Base-by-base conservation (phyloP, 2,888 invertebrate genomes). In the Campoplex capitator region DNA sequence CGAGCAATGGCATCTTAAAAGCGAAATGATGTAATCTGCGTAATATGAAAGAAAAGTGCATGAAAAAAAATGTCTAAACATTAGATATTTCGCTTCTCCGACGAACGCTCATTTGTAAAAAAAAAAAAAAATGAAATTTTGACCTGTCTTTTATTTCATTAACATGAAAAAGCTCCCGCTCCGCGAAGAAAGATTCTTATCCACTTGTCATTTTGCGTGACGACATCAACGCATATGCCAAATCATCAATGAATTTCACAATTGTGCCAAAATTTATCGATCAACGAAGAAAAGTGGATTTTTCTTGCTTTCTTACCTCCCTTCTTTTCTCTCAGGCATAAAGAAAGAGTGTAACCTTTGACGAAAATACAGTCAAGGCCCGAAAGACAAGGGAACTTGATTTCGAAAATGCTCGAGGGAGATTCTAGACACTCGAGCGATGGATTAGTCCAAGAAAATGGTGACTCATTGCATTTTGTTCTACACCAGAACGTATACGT, bases 371-470 rank as follows among this genome's bases (percentile, higher is more conserved):
- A 51, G 62, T 58, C 86, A 76, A 84, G 81, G 45, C 77, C 68
- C 45, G 73, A 68, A 77, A 84, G 81, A 84, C 86, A 87, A 84
- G 81, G 70, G 77, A 75, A 78, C 78, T 78, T 84, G 86, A 87
- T 87, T 87, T 84, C 74, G 75, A 84, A 68, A 75, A 87, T 84
- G 70, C 81, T 87, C 78, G 78, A 81, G 78, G 35, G 45, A 81
- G 48, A 48, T 73, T 78, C 67, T 56, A 81, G 56, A 56, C 73
- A 77, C 80, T 86, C 65, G 56, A 80, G 67, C 65, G 38, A 83
- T 83, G 68, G 86, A 86, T 80, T 77, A 83, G 71, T 65, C 65
- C 77, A 38, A 38, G 71, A 48, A 73, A 75, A 71, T 23, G 76
- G 73, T 62, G 35, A 11, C 35, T 54, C 11, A 32, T 18, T 45